Base-by-base conservation (phyloP, 2,888 invertebrate genomes). In the Eupeodes luniger region DNA sequence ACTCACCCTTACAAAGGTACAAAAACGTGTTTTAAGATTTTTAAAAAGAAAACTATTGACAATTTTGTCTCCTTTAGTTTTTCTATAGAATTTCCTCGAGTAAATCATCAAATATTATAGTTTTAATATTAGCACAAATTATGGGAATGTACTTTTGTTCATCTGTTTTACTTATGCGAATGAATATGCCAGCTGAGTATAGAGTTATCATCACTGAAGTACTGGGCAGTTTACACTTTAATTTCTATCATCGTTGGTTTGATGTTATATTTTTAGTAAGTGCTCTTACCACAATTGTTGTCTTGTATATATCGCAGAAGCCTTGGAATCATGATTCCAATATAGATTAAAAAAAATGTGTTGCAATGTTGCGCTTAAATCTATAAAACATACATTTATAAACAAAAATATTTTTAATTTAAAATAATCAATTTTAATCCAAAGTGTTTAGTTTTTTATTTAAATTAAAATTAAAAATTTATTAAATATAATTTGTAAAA, bases 141-240 rank as follows among this genome's bases (percentile, higher is more conserved):
- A 99, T 99, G 99, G 99, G 99, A 55, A 99, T 99, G 99, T 99
- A 99, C 93, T 99, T 99, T 94, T 98, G 99, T 76, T 99, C 99
- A 0, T 99, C 98, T 0, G 99, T 99, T 0, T 95, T 99, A 0
- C 94, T 99, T 57, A 98, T 99, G 96, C 95, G 99, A 47, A 99
- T 99, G 99, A 99, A 99, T 93, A 99, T 99, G 98, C 99, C 99
- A 0, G 96, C 97, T 0, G 98, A 99, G 93, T 99, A 99, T 93
- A 95, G 99, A 53, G 96, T 96, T 66, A 99, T 99, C 70, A 95
- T 95, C 78, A 95, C 95, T 0, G 95, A 95, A 94, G 99, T 99
- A 0, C 94, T 99, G 19, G 99, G 99, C 0, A 99, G 99, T 92
- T 94, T 99, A 86, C 99, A 99, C 93, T 99, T 99, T 91, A 99